Evolutionary conservation across 2,888 invertebrate genomes (phyloP).

Genomic region (Lepetodrilus schrolli): DNA sequence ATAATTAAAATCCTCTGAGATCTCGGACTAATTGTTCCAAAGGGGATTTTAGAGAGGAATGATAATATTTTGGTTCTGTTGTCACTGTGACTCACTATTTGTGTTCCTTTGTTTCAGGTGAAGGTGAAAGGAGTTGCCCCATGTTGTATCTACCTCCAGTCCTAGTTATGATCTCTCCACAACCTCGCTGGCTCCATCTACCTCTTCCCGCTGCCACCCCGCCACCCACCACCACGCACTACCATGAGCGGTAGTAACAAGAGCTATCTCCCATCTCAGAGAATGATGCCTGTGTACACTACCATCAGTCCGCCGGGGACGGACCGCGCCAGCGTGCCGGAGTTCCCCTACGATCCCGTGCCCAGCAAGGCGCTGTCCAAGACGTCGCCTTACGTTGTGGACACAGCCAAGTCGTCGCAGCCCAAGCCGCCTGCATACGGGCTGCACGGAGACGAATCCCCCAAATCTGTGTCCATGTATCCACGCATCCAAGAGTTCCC

Average conservation of each 20-base stretch:
- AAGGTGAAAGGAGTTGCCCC: neutral
- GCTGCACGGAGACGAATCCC: neutral
- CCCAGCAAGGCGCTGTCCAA: slow-evolving; percentile 7
- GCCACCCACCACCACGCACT: neutral
- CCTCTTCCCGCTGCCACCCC: neutral
- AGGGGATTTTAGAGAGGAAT: too few relatives aligned
- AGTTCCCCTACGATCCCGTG: slow-evolving; percentile 19
- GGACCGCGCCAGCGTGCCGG: neutral
- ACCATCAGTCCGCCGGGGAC: slow-evolving; percentile 17
- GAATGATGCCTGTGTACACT: slow-evolving; percentile 33
- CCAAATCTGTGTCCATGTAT: neutral
- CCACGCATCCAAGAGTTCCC: slow-evolving; percentile 7
- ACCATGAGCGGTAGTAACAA: slow-evolving; percentile 37
- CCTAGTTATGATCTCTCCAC: slow-evolving; percentile 7
- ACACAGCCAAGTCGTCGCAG: neutral
- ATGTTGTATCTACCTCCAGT: neutral
- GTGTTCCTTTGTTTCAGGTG: neutral
- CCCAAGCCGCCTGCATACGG: neutral
- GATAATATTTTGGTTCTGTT: too few relatives aligned
- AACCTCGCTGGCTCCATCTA: neutral
- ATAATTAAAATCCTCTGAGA: too few relatives aligned
- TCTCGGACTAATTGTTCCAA: too few relatives aligned
- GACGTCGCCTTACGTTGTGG: neutral
- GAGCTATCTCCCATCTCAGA: slow-evolving; percentile 36
- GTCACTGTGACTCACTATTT: too few relatives aligned